Evolutionary conservation across 2,888 invertebrate species (phyloP).

Genomic region (Spodoptera exigua): DNA sequence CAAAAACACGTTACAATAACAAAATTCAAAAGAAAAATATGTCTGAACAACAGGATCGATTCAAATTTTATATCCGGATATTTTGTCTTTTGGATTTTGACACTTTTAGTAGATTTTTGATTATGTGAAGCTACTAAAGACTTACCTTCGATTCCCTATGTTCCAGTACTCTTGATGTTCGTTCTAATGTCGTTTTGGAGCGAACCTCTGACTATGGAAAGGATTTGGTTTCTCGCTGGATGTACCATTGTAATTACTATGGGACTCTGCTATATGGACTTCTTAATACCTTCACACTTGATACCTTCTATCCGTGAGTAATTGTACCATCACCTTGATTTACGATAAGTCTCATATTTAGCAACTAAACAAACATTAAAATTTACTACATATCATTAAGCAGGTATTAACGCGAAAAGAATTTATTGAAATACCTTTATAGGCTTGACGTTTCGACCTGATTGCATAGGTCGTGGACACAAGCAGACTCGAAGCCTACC

Average conservation of each 20-base stretch:
- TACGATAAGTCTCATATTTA: not conserved
- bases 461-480: too few relatives aligned
- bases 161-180: slow-evolving; percentile 78
- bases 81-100: not conserved
- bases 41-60: not conserved
- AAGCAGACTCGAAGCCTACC: too few relatives aligned
- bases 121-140: too few relatives aligned
- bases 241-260: slow-evolving; percentile 71
- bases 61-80: not conserved
- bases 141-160: not conserved
- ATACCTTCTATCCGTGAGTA: slow-evolving; percentile 79
- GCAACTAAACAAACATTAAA: not conserved
- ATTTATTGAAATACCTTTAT: too few relatives aligned
- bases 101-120: too few relatives aligned
- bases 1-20: too few relatives aligned
- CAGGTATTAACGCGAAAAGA: too few relatives aligned
- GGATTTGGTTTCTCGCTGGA: slow-evolving; percentile 78
- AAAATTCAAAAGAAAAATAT: too few relatives aligned
- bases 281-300: slow-evolving; percentile 76
- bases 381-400: too few relatives aligned
- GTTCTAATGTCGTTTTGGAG: slow-evolving; percentile 82
- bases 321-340: not conserved
- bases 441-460: too few relatives aligned
- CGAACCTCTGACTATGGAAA: slow-evolving; percentile 71
- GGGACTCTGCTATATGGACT: slow-evolving; percentile 78